Conservation (phyloP, 1,140 invertebrate genomes). For the Dryas iulia region DNA sequence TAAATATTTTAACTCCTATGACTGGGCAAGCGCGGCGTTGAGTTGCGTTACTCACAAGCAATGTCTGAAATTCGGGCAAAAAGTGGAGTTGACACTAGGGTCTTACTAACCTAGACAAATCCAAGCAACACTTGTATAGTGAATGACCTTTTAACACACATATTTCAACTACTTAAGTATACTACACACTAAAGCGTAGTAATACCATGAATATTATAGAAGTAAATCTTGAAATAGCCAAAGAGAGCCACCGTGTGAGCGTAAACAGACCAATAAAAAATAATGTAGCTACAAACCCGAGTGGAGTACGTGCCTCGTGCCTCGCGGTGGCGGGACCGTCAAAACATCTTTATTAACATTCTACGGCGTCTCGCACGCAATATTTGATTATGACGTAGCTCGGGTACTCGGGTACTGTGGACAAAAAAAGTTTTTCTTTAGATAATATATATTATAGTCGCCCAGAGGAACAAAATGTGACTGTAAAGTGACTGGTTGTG, state of each 20-base stretch:
- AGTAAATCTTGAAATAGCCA: background rate
- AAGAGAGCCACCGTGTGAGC: conserved; percentile 1
- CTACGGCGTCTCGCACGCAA: conserved; percentile 17
- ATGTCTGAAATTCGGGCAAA: too few relatives aligned
- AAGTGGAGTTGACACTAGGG: too few relatives aligned
- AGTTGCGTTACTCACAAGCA: too few relatives aligned
- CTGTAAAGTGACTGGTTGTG: too few relatives aligned
- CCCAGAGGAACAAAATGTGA: too few relatives aligned
- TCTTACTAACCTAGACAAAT: too few relatives aligned
- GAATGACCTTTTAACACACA: background rate
- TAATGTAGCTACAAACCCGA: conserved; percentile 27
- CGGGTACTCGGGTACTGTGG: too few relatives aligned
- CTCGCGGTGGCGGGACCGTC: conserved; percentile 14
- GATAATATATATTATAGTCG: too few relatives aligned
- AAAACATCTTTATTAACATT: conserved; percentile 31
- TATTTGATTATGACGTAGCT: conserved; percentile 1
- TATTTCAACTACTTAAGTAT: background rate
- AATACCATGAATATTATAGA: background rate
- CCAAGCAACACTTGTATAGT: too few relatives aligned
- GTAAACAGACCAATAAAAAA: conserved; percentile 40
- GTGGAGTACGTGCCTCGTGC: conserved; percentile 11
- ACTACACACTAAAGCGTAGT: background rate
- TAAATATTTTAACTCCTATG: too few relatives aligned
- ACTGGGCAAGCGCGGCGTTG: too few relatives aligned
- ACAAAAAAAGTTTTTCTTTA: too few relatives aligned